Base-by-base conservation (phyloP, 1,140 invertebrate species). In the Phymorhynchus buccinoides region DNA sequence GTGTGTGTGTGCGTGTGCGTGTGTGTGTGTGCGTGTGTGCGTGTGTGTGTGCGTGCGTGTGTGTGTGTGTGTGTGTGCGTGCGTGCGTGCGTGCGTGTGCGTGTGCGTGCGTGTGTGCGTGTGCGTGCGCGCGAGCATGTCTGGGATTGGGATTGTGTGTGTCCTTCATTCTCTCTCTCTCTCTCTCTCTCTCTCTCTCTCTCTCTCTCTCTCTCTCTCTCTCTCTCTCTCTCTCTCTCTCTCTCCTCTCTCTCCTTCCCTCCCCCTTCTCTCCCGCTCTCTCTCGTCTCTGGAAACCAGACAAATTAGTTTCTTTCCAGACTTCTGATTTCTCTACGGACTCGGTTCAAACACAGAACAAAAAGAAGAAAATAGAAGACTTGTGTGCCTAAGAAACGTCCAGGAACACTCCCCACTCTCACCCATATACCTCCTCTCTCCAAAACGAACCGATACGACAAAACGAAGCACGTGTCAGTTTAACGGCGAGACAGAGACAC, bases 321-420 rank as follows among this genome's bases (percentile, higher is more conserved):
- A 66, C 62, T n/a, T 22, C n/a, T 30, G 62, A 66, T n/a, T 66
- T n/a, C n/a, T 66, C 62, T n/a, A 66, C n/a, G 62, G 62, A 66
- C 62, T 7, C 62, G n/a, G 6, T 66, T 66, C 18, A 66, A 6
- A 66, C 62, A 66, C 14, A 22, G n/a, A 66, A 6, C 62, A 66
- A 52, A 18, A 52, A 52, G 2, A 52, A 18, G 22, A 52, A 2
- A 52, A 52, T 14, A 52, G 2, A 52, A 2, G 22, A 52, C 12
- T 52, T 52, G 22, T 9, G 12, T 52, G 12, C 22, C 22, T 0
- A 52, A 9, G 12, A 52, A 52, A 52, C 12, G 48, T 52, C 22
- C 48, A 14, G 48, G 12, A 52, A 18, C 22, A 52, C 48, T 52
- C 44, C 44, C 44, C 44, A 48, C 44, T 48, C 6, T 18, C 44